phyloP scores from a whole-genome alignment of 2,888 invertebrate species.

The Leptinotarsa peninsularis region DNA sequence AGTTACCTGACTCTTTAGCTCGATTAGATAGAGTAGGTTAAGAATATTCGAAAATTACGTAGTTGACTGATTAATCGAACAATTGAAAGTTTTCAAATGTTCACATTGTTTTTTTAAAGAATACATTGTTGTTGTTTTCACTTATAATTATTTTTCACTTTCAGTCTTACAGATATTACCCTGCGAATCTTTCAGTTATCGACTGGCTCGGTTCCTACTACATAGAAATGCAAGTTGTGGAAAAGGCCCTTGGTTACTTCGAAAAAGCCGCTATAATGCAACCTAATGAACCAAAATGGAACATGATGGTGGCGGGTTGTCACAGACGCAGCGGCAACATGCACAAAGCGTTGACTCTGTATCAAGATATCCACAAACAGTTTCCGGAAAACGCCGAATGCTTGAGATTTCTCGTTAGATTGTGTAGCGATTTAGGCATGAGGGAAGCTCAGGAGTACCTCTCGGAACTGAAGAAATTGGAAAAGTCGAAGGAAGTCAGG shows the following conservation, averaged over 20 bases:
- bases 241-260: constrained; percentile 87
- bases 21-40: too few relatives aligned
- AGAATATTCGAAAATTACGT: too few relatives aligned
- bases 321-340: constrained; percentile 82
- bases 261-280: constrained; percentile 82
- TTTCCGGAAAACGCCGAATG: constrained; percentile 97
- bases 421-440: constrained; percentile 91
- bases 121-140: too few relatives aligned
- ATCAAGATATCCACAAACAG: constrained; percentile 71
- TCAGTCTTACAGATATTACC: constrained; percentile 78
- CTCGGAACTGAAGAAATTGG: constrained; percentile 81
- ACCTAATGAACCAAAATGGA: constrained; percentile 86
- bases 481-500: constrained; percentile 69
- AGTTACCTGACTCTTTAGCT: too few relatives aligned
- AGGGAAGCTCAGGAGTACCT: constrained; percentile 89
- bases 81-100: too few relatives aligned
- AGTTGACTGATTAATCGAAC: too few relatives aligned
- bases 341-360: constrained; percentile 78
- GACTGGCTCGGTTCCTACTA: constrained; percentile 92
- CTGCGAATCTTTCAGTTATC: constrained; percentile 80
- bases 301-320: constrained; percentile 87
- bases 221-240: constrained; percentile 88
- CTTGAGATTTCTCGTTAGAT: constrained; percentile 86
- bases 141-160: too few relatives aligned
- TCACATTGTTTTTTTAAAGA: too few relatives aligned